Base-by-base conservation (phyloP, 1,140 invertebrate species). In the Adoxophyes honmai region DNA sequence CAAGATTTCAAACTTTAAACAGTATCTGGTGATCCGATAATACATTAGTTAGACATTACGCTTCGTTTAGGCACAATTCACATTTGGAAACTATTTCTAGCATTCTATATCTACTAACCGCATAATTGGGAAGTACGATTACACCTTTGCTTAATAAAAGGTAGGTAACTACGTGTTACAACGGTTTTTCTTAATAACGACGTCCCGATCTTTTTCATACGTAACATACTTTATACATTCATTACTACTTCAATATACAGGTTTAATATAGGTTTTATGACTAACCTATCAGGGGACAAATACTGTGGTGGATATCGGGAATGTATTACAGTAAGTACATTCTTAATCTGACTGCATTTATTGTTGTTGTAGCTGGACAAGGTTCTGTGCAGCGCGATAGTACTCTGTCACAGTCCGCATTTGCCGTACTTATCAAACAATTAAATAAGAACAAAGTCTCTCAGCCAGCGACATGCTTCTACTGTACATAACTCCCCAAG, bases 11-110 rank as follows among this genome's bases (percentile, higher is more conserved):
- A 44, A 13, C 11, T 11, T 44, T 21, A 28, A 48, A 48, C 42
- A 28, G 21, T 28, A 28, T 28, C 21, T 4, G 18, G 42, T 48
- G 42, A 48, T 21, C 42, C 11, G 5, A 21, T 28, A 14, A 34
- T 52, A 34, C 28, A 52, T 52, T 52, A 59, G 65, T 70, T 73
- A 75, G 57, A 71, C 64, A 68, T 61, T 68, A 72, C 69, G 57
- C 64, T 36, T 73, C 57, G 48, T 68, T 78, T 78, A 87, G 84
- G 84, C 81, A 87, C 84, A 78, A 81, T 82, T 84, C 77, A 82
- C 71, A 73, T 81, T 70, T 72, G 67, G 71, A 72, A 68, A 75
- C 78, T 87, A 85, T 51, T 65, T 75, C 81, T 87, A 85, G 81
- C 83, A 71, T 75, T 73, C 76, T 84, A 81, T 52, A 66, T 58